phyloP scores from a whole-genome alignment of 2,797 vertebrate genomes.

The Schizopygopsis pylzovi region DNA sequence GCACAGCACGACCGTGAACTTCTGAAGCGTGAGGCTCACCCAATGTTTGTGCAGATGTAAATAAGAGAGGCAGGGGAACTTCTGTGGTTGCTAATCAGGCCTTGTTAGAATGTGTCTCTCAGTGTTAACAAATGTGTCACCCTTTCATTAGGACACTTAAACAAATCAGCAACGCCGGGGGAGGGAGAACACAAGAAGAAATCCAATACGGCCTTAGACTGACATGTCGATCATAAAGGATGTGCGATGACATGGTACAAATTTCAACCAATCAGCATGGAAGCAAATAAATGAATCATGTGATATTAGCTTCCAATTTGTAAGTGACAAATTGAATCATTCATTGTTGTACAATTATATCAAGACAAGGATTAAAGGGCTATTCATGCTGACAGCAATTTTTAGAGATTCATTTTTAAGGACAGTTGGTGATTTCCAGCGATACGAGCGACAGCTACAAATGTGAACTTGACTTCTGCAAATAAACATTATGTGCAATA shows the following conservation, averaged over 20 bases:
- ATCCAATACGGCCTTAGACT: conserved; percentile 50
- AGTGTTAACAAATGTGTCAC: conserved; percentile 73
- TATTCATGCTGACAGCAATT: conserved; percentile 52
- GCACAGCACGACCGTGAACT: conserved; percentile 26
- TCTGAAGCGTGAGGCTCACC: neutral
- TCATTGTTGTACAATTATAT: conserved; percentile 53
- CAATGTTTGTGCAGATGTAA: conserved; percentile 65
- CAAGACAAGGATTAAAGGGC: conserved; percentile 40
- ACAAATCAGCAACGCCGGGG: conserved; percentile 62
- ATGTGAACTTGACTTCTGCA: neutral
- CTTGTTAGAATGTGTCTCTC: conserved; percentile 74
- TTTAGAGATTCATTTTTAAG: conserved; percentile 52
- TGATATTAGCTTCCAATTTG: conserved; percentile 63
- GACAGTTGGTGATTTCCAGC: neutral
- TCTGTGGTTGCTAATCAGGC: conserved; percentile 75
- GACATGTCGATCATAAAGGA: conserved; percentile 35
- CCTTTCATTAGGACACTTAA: conserved; percentile 73
- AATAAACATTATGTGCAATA: neutral
- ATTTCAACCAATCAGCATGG: conserved; percentile 66
- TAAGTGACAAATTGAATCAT: conserved; percentile 41
- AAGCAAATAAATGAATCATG: conserved; percentile 59
- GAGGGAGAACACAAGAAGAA: conserved; percentile 36
- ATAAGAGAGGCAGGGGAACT: conserved; percentile 71
- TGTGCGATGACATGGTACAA: conserved; percentile 46
- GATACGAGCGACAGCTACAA: neutral